Evolutionary conservation across 2,113 vertebrate genomes (phyloP).

Genomic region (Albula goreensis): DNA sequence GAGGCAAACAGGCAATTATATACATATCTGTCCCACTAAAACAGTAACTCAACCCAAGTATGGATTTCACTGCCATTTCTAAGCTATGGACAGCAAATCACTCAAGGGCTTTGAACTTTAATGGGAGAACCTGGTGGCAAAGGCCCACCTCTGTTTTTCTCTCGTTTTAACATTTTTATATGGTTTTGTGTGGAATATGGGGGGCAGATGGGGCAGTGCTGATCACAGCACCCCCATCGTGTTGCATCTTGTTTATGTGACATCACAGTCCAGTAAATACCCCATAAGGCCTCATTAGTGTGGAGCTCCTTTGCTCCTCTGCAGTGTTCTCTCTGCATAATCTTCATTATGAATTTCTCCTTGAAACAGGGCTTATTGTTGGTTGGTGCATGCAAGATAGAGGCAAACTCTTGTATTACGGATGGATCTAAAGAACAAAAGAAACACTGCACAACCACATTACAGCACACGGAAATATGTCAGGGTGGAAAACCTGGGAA

Average conservation of each 20-base stretch:
- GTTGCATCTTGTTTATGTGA: not conserved
- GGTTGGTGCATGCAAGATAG: not conserved
- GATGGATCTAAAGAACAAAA: not conserved
- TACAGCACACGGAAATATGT: not conserved
- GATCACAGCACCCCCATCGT: not conserved
- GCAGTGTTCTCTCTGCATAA: not conserved
- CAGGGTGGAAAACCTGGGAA: too few relatives aligned
- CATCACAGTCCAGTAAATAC: not conserved
- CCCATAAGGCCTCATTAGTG: not conserved
- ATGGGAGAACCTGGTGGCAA: not conserved
- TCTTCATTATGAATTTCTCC: not conserved
- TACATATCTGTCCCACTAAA: not conserved
- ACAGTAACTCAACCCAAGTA: not conserved
- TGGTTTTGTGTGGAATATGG: too few relatives aligned
- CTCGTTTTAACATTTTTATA: too few relatives aligned
- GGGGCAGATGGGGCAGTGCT: not conserved
- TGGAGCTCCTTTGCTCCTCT: not conserved
- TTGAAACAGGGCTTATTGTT: not conserved
- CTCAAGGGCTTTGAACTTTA: not conserved
- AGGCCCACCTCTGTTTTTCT: too few relatives aligned
- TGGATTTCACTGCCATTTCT: not conserved
- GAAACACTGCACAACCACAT: not conserved
- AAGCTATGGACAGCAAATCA: not conserved
- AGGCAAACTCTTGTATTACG: not conserved
- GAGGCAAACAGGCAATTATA: not conserved